Evolutionary conservation across 2,113 vertebrate species (phyloP).

Genomic region (Pedionomus torquatus): DNA sequence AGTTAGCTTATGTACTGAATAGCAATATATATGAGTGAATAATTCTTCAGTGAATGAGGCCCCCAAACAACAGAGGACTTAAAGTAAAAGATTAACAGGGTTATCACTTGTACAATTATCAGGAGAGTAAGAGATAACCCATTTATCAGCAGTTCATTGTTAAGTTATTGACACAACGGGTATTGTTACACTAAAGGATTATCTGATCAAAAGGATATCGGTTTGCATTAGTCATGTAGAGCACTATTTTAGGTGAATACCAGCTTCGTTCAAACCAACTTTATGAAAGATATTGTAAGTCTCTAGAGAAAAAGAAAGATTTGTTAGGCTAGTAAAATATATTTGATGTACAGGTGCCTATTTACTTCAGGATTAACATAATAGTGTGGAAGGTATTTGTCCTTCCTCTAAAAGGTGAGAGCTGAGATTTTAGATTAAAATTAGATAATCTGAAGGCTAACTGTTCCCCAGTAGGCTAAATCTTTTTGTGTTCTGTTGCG

Average conservation of each 20-base stretch:
- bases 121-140: neutral
- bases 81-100: constrained; percentile 12
- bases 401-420: neutral
- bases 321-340: neutral
- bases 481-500: neutral
- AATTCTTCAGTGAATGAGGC: neutral
- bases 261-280: neutral
- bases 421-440: neutral
- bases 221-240: neutral
- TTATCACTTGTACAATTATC: constrained; percentile 4
- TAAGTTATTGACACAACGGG: neutral
- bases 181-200: neutral
- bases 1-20: neutral
- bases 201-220: neutral
- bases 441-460: neutral
- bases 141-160: neutral
- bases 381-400: neutral
- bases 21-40: neutral
- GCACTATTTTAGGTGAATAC: neutral
- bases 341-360: neutral
- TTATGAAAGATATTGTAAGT: neutral
- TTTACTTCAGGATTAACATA: neutral
- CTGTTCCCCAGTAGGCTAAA: too few relatives aligned
- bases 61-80: neutral
- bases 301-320: neutral